Percentiles rank a stretch among this genome's conserved stretches.
phyloP scores from a whole-genome alignment of 2,113 vertebrate genomes.

The Limnothrissa miodon region DNA sequence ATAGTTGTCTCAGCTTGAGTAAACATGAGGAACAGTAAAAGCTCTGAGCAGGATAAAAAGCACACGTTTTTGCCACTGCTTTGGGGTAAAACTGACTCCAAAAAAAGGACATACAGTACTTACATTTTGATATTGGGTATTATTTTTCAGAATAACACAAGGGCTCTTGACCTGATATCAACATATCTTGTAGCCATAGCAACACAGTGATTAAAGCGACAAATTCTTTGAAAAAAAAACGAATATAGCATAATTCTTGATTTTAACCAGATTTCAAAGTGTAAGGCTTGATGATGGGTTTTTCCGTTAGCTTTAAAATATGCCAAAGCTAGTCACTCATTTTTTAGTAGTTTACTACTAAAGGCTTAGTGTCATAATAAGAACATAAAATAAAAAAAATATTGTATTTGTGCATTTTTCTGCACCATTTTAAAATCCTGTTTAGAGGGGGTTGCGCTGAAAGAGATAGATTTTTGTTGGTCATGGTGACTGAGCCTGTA shows the following conservation, averaged over 20 bases:
- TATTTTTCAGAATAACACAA: slow-evolving; percentile 29
- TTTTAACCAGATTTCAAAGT: slow-evolving; percentile 10
- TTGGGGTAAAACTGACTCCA: slow-evolving; percentile 11
- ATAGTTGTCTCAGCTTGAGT: slow-evolving; percentile 34
- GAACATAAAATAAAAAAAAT: not conserved
- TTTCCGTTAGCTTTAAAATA: not conserved
- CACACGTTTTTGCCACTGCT: not conserved
- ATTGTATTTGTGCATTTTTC: not conserved
- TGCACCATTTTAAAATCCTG: slow-evolving; percentile 8
- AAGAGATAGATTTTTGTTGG: slow-evolving; percentile 31
- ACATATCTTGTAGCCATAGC: slow-evolving; percentile 21
- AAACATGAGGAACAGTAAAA: slow-evolving; percentile 29
- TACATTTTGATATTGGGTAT: slow-evolving; percentile 24
- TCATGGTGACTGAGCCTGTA: slow-evolving; percentile 48
- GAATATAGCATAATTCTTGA: slow-evolving; percentile 12
- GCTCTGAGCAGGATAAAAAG: slow-evolving; percentile 4
- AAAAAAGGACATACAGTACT: slow-evolving; percentile 32
- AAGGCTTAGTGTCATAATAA: not conserved
- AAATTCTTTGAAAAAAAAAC: slow-evolving; percentile 27
- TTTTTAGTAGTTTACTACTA: not conserved
- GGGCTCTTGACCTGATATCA: slow-evolving; percentile 33
- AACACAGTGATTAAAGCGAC: slow-evolving; percentile 28
- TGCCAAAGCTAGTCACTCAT: not conserved
- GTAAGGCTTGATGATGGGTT: not conserved
- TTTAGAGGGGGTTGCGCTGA: slow-evolving; percentile 8